Percentiles rank a stretch among this genome's conserved stretches.
These are phyloP conservation scores for Emydocephalus ijimae DNA, from an alignment of 2,113 vertebrate species.

Conservation along the genomic window DNA sequence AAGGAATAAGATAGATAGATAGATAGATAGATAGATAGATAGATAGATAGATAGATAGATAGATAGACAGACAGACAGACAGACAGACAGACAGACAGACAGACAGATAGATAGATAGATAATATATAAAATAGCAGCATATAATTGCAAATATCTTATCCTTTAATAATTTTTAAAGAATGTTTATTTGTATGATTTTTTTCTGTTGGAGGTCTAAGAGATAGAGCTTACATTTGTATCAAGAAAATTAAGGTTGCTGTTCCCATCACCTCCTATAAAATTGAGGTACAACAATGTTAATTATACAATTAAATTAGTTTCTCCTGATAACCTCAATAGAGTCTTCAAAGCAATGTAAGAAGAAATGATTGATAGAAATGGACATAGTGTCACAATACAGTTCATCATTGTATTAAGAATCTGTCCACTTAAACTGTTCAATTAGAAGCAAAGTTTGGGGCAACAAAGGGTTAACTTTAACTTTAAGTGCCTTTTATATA, in stretches of 20 bases:
- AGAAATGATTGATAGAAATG: not conserved
- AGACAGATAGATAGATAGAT: too few relatives aligned
- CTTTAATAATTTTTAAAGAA: not conserved
- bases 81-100: too few relatives aligned
- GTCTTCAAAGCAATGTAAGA: not conserved
- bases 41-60: too few relatives aligned
- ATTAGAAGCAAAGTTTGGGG: not conserved
- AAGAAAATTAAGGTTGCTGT: not conserved
- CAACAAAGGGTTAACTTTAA: constrained; percentile 22
- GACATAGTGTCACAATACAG: not conserved
- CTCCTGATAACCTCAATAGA: not conserved
- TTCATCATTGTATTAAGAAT: not conserved
- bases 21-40: too few relatives aligned
- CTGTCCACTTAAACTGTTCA: not conserved
- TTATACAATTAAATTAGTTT: constrained; percentile 8
- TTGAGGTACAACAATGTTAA: fast-evolving
- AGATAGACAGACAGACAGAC: too few relatives aligned
- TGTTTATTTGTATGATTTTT: not conserved
- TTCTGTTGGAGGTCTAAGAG: not conserved
- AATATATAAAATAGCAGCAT: not conserved
- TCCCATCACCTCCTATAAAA: constrained; percentile 4
- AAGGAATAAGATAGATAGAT: not conserved
- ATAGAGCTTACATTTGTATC: not conserved
- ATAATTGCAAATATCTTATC: not conserved
- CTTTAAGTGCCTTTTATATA: not conserved